phyloP scores from a whole-genome alignment of 1,140 invertebrate species.

The Aradophagus sp. region DNA sequence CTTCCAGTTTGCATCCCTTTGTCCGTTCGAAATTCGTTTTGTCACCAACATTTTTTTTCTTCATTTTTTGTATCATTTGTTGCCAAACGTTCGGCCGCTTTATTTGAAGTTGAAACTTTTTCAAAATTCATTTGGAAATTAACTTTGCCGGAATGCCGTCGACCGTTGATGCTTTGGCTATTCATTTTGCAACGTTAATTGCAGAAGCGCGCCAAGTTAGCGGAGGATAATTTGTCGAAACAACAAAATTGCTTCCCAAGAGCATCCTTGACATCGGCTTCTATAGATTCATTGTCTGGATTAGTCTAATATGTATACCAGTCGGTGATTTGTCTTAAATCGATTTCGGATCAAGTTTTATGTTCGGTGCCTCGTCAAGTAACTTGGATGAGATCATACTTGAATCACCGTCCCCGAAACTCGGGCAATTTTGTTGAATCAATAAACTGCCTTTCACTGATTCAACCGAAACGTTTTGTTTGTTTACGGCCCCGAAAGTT shows the following conservation, averaged over 20 bases:
- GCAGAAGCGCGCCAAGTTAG: background rate
- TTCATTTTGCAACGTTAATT: background rate
- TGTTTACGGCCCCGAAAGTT: conserved; percentile 2
- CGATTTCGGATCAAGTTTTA: conserved; percentile 23
- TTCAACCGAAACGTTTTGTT: conserved; percentile 15
- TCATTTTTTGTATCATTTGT: too few species aligned
- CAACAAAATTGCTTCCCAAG: conserved; percentile 14
- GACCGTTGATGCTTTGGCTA: too few species aligned
- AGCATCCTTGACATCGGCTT: conserved; percentile 24
- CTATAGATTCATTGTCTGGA: conserved; percentile 6
- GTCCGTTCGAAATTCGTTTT: too few species aligned
- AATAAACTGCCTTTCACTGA: conserved; percentile 32
- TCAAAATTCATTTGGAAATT: too few species aligned
- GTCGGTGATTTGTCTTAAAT: conserved; percentile 25
- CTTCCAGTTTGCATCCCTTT: too few species aligned
- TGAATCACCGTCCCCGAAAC: conserved; percentile 6
- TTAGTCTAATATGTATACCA: conserved; percentile 11
- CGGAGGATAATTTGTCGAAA: conserved; percentile 24
- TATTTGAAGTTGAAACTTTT: too few species aligned
- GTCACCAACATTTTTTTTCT: too few species aligned
- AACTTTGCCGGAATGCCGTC: too few species aligned
- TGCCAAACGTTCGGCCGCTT: too few species aligned
- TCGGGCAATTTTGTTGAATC: conserved; percentile 32
- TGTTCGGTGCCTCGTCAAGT: conserved; percentile 15
- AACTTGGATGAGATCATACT: conserved; percentile 34